Evolutionary conservation across 2,797 vertebrate genomes (phyloP).

Genomic region (Aplochiton taeniatus): DNA sequence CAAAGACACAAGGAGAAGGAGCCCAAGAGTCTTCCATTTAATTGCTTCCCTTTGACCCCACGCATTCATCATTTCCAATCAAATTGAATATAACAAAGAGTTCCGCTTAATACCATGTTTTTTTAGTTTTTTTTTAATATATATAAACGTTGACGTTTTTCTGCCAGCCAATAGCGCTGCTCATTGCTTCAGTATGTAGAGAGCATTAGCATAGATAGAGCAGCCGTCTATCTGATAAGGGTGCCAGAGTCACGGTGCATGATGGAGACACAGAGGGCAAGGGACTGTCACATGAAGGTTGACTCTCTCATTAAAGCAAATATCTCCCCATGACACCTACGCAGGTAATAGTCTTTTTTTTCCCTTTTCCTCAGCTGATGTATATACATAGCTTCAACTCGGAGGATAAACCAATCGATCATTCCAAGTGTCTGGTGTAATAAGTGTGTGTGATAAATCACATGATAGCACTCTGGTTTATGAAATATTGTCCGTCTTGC

Average conservation of each 20-base stretch:
- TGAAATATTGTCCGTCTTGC: slow-evolving; percentile 60
- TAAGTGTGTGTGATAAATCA: slow-evolving; percentile 67
- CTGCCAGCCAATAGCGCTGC: neutral
- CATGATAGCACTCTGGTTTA: slow-evolving; percentile 59
- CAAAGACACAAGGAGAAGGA: no score
- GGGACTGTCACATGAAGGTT: slow-evolving; percentile 52
- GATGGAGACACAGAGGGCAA: slow-evolving; percentile 59
- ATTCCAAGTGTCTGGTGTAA: slow-evolving; percentile 62
- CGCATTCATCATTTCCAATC: no score
- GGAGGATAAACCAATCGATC: slow-evolving; percentile 66
- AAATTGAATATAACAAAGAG: no score
- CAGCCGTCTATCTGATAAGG: slow-evolving; percentile 37
- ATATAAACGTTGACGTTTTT: no score
- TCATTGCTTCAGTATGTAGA: neutral
- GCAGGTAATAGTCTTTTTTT: slow-evolving; percentile 53
- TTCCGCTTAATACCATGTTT: no score
- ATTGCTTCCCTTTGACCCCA: no score
- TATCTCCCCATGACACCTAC: slow-evolving; percentile 42
- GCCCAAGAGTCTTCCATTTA: no score
- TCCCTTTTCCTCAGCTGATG: slow-evolving; percentile 28
- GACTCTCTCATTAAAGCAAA: slow-evolving; percentile 50
- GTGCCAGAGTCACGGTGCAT: slow-evolving; percentile 36
- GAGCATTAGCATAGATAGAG: slow-evolving; percentile 38
- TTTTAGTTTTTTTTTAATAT: no score
- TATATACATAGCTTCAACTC: slow-evolving; percentile 58